These are phyloP conservation scores for Sebastes umbrosus DNA, from an alignment of 2,797 vertebrate genomes.

Conservation along the genomic window DNA sequence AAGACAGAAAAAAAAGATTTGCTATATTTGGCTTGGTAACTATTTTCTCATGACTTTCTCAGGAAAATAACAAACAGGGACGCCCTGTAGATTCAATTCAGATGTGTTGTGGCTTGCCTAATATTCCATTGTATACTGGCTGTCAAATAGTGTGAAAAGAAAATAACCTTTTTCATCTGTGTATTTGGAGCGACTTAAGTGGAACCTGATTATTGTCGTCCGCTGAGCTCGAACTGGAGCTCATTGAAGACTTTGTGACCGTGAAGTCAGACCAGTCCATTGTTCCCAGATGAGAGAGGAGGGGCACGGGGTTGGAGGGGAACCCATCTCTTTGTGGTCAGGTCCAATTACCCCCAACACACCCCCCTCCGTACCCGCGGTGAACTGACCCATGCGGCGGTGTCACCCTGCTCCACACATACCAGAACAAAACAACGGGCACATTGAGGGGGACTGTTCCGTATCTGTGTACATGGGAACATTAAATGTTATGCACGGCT, in stretches of 20 bases:
- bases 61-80: slow-evolving; percentile 6
- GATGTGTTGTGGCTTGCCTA: background rate
- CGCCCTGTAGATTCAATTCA: background rate
- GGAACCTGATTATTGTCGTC: slow-evolving; percentile 6
- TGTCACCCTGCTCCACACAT: slow-evolving; percentile 72
- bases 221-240: slow-evolving; percentile 24
- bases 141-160: background rate
- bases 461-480: slow-evolving; percentile 36
- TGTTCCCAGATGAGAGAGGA: slow-evolving; percentile 27
- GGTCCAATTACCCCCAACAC: slow-evolving; percentile 65
- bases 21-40: background rate
- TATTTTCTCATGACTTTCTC: slow-evolving; percentile 1
- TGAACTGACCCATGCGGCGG: slow-evolving; percentile 62
- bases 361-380: slow-evolving; percentile 43
- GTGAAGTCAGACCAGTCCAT: slow-evolving; percentile 50
- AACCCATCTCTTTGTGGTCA: slow-evolving; percentile 53
- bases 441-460: slow-evolving; percentile 64
- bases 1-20: background rate
- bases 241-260: slow-evolving; percentile 38
- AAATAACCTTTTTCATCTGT: background rate
- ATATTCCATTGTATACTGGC: background rate
- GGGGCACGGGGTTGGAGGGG: slow-evolving; percentile 18
- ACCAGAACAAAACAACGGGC: slow-evolving; percentile 70
- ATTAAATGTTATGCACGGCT: slow-evolving; percentile 51
- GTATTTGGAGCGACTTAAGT: background rate